phyloP scores from a whole-genome alignment of 2,888 invertebrate species.

The Netelia virgata region DNA sequence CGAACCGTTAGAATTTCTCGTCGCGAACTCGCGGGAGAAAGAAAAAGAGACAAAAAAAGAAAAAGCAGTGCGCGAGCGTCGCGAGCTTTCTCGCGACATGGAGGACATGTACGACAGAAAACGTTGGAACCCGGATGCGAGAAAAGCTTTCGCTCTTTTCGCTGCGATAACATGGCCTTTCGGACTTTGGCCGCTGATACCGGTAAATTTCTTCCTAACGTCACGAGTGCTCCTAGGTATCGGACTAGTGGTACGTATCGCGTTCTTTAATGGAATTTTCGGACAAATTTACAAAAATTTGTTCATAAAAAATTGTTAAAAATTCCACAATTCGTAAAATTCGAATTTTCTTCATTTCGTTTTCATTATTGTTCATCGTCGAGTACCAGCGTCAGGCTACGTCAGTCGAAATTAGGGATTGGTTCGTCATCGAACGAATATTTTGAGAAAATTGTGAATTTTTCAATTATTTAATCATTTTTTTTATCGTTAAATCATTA shows the following conservation, averaged over 20 bases:
- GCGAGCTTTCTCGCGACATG: slow-evolving; percentile 15
- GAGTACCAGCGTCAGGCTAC: no score
- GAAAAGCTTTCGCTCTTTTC: slow-evolving; percentile 68
- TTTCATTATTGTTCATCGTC: no score
- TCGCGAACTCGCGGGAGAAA: slow-evolving; percentile 13
- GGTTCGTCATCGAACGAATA: no score
- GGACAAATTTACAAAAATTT: background rate
- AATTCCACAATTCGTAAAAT: background rate
- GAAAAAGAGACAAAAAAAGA: slow-evolving; percentile 1
- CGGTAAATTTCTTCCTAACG: slow-evolving; percentile 65
- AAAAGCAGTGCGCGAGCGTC: background rate
- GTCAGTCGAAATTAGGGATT: no score
- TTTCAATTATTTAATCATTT: background rate
- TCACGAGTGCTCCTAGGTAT: slow-evolving; percentile 65
- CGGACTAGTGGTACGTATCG: slow-evolving; percentile 61
- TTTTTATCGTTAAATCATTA: background rate
- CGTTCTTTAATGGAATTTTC: background rate
- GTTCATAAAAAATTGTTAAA: background rate
- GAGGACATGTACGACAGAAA: slow-evolving; percentile 55
- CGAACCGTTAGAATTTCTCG: slow-evolving; percentile 33
- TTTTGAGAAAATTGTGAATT: no score
- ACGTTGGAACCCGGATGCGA: slow-evolving; percentile 68
- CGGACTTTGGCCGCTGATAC: slow-evolving; percentile 71
- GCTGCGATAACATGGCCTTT: slow-evolving; percentile 70
- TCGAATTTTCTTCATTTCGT: no score